Base-by-base conservation (phyloP, 2,797 vertebrate genomes). In the Ataeniobius toweri region DNA sequence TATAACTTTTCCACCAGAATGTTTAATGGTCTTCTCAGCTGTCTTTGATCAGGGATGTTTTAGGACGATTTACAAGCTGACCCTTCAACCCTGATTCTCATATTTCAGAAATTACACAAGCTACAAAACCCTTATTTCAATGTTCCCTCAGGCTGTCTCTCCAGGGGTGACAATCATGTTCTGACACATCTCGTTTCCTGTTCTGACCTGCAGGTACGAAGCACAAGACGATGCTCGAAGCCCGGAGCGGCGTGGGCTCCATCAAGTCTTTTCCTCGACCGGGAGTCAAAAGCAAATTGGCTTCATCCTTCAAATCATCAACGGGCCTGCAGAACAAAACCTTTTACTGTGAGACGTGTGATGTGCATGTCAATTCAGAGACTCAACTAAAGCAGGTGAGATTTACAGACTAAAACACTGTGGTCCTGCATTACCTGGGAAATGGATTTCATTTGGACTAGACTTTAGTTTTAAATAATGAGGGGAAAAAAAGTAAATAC, bases 201-300 rank as follows among this genome's bases (percentile, higher is more conserved):
- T 83, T 82, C 75, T 18, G 74, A 81, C 85, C 74, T 61, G 82
- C 92, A 99, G 98, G 98, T 86, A 97, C 98, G 48, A 99, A 99
- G 95, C 98, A 99, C 96, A 99, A 99, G 96, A 99, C 98, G n/a
- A 99, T 99, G 98, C 95, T 99, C 0, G 98, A 99, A 92, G 98
- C 98, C 84, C 95, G 98, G 78, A 99, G 94, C 1, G 98, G 98
- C 69, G 96, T 95, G 63, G 98, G 98, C 83, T 96, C 97, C 88
- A 99, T 99, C 89, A 99, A 99, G 92, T 98, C 98, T 77, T 99
- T 98, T 83, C 98, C 98, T 55, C 95, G 98, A 86, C 94, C 97
- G 9, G 98, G 97, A 78, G 96, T 98, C 86, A 97, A 97, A 81
- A 95, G 97, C 95, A 99, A 98, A 94, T 87, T 96, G 88, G 94